A percentile compares a stretch with the other conserved stretches of the same genome.
Evolutionary conservation across 1,140 invertebrate species (phyloP).

Genomic region (Drosophila ficusphila): DNA sequence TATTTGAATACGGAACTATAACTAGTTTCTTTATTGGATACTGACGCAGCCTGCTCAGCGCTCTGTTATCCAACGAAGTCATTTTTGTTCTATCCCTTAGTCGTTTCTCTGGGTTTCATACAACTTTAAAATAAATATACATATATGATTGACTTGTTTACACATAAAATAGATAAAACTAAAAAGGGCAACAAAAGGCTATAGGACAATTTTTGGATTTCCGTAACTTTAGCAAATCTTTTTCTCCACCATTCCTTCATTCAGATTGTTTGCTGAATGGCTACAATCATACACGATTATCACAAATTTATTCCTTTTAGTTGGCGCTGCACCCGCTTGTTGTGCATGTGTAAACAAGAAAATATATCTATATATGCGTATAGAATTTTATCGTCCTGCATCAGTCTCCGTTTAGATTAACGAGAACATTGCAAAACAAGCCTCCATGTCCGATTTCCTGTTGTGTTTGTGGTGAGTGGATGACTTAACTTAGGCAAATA

Average conservation of each 20-base stretch:
- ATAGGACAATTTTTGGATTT: conserved; percentile 29
- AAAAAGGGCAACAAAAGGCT: conserved; percentile 7
- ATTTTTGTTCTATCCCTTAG: conserved; percentile 27
- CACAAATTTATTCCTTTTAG: conserved; percentile 61
- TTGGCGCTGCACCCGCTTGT: conserved; percentile 39
- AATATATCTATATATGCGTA: conserved; percentile 28
- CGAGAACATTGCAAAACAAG: conserved; percentile 13
- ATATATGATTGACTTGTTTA: conserved; percentile 26
- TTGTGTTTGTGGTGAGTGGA: conserved; percentile 4
- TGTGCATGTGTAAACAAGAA: conserved; percentile 41
- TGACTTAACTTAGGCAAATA: conserved; percentile 74
- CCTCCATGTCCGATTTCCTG: conserved; percentile 23
- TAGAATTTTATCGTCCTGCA: not conserved
- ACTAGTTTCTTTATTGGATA: conserved; percentile 46
- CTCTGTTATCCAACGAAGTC: conserved; percentile 28
- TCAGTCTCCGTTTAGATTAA: conserved; percentile 6
- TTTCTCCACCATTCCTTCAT: not conserved
- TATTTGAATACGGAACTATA: conserved; percentile 50
- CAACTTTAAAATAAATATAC: conserved; percentile 51
- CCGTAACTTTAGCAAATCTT: conserved; percentile 12
- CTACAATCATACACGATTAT: conserved; percentile 32
- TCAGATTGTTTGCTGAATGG: conserved; percentile 2
- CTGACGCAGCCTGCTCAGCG: conserved; percentile 22
- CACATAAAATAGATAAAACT: conserved; percentile 39
- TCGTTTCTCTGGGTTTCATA: conserved; percentile 40